Base-by-base conservation (phyloP, 2,888 invertebrate species). In the Pherbina coryleti region DNA sequence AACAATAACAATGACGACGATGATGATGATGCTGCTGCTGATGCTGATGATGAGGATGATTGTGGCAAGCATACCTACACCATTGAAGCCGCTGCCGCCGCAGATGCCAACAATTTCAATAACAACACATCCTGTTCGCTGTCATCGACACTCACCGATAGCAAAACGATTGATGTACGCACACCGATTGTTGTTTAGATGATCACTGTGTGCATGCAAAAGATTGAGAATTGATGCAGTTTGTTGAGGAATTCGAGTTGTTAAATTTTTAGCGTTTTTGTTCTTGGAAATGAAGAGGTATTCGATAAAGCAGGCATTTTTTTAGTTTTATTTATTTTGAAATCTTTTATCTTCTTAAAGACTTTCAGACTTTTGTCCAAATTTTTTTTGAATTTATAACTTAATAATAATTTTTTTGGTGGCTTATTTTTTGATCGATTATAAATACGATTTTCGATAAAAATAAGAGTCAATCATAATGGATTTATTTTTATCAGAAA, bases 101-200 rank as follows among this genome's bases (percentile, higher is more conserved):
- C 14, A 72, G 81, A 77, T 75, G 78, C 81, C 69, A 81, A 82
- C 77, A 83, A 84, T 71, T 84, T 84, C 60, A 86, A 86, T 80
- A 87, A 87, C 82, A 85, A 88, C 76, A 88, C 89, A 49, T 88
- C 89, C 62, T 86, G 88, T 78, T 88, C 89, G 31, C 73, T 89
- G 75, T 87, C 88, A 76, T 88, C 89, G 62, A 86, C 87, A 60
- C 81, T 88, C 67, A 89, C 88, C 75, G 88, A 88, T 75, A 90
- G 89, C 82, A 89, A 88, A 82, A 88, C 89, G 70, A 80, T 89
- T 77, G 90, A 90, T 83, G 84, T 86, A 37, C 87, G 90, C 67
- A 85, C 88, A 44, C 90, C 90, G 78, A 88, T 90, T 83, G 85
- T 89, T 80, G 90, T 90, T 82, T 88, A 79, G 81, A 55, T n/a